A percentile compares a stretch with the other conserved stretches of the same genome.
phyloP scores from a whole-genome alignment of 2,797 vertebrate species.

The Cyclura pinguis region DNA sequence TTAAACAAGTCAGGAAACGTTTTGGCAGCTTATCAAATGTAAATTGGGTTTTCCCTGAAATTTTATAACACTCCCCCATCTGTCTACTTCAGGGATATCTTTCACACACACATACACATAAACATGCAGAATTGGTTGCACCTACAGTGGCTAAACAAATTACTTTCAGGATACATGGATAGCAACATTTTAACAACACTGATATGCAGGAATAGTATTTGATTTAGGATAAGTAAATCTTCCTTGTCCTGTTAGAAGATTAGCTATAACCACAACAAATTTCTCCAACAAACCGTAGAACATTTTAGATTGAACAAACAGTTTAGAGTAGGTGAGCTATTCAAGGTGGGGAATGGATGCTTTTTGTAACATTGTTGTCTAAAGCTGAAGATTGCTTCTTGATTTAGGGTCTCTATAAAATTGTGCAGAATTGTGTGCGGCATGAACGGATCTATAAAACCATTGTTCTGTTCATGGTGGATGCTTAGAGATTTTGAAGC shows the following conservation, averaged over 20 bases:
- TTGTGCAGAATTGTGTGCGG: background rate
- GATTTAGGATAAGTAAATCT: conserved; percentile 48
- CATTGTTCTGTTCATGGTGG: conserved; percentile 3
- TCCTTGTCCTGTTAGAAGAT: conserved; percentile 41
- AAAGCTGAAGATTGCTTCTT: conserved; percentile 59
- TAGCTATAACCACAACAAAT: conserved; percentile 34
- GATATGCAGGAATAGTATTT: conserved; percentile 50
- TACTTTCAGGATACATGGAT: background rate
- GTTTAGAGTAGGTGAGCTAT: conserved; percentile 29
- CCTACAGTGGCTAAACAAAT: background rate
- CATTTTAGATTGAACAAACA: conserved; percentile 23
- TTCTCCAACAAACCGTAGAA: conserved; percentile 25
- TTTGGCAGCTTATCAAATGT: too few relatives aligned
- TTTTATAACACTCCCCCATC: background rate
- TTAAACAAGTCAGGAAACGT: background rate
- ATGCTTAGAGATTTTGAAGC: conserved; percentile 34
- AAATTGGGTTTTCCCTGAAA: background rate
- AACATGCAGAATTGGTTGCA: background rate
- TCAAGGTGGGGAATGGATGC: conserved; percentile 8
- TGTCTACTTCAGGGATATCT: background rate
- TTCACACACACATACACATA: background rate
- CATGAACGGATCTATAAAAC: conserved; percentile 39
- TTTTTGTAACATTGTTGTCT: conserved; percentile 50
- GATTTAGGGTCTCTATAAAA: conserved; percentile 54
- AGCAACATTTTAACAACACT: conserved; percentile 41